These are phyloP conservation scores for Botrylloides violaceus DNA, from an alignment of 23 tunicate genomes.

Conservation along the genomic window DNA sequence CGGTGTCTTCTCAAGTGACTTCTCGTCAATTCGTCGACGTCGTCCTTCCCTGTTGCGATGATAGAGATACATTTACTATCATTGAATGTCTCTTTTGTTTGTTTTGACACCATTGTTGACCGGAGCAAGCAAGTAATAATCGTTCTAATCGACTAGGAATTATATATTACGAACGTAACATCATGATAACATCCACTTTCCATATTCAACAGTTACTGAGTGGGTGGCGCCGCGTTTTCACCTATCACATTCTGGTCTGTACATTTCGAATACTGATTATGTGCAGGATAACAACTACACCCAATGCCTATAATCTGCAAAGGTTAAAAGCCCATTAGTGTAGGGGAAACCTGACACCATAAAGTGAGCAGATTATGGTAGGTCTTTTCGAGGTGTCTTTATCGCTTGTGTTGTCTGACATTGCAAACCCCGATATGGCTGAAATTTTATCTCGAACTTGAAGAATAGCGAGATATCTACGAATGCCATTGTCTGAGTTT, in stretches of 20 bases:
- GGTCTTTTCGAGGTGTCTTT: too few relatives aligned
- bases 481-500: too few relatives aligned
- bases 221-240: too few relatives aligned
- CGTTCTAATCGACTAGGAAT: neutral
- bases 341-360: neutral
- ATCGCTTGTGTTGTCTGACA: too few relatives aligned
- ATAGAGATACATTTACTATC: neutral
- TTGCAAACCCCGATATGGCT: too few relatives aligned
- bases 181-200: neutral
- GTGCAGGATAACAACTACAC: too few relatives aligned
- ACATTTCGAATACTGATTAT: too few relatives aligned
- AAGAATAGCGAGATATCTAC: too few relatives aligned
- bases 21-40: slow-evolving; percentile 8
- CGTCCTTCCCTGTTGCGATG: neutral
- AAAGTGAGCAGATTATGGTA: too few relatives aligned
- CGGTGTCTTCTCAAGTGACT: slow-evolving; percentile 37
- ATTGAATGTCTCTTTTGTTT: neutral
- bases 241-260: too few relatives aligned
- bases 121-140: neutral
- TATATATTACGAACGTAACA: neutral
- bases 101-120: neutral
- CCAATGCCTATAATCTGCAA: neutral
- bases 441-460: too few relatives aligned
- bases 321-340: neutral
- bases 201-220: too few relatives aligned